A percentile compares a stretch with the other conserved stretches of the same genome.
These are phyloP conservation scores for Chrosomus eos DNA, from an alignment of 2,797 vertebrate species.

Conservation along the genomic window DNA sequence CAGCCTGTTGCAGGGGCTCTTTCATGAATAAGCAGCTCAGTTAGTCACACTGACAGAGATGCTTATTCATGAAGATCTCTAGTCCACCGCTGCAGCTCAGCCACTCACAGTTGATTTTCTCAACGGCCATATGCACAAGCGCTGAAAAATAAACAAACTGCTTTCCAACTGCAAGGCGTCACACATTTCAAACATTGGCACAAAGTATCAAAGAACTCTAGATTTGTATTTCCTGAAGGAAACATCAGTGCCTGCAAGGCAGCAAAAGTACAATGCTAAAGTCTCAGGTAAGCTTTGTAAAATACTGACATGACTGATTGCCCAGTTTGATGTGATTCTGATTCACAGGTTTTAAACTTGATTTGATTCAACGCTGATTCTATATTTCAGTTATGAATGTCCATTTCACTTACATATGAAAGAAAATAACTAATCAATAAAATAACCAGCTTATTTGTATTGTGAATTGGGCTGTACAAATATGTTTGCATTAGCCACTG, in stretches of 20 bases:
- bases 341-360: not conserved
- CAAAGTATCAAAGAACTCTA: slow-evolving; percentile 11
- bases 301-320: not conserved
- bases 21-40: slow-evolving; percentile 65
- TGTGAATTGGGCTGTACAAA: not conserved
- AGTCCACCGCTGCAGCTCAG: slow-evolving; percentile 35
- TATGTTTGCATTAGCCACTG: not conserved
- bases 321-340: not conserved
- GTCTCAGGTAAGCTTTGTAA: not conserved
- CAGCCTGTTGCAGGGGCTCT: slow-evolving; percentile 43
- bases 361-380: not conserved
- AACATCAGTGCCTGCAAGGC: not conserved
- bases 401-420: not conserved
- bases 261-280: not conserved
- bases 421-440: not conserved
- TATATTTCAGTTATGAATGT: not conserved
- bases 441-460: not conserved
- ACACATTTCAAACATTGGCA: slow-evolving; percentile 11
- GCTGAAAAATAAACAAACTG: slow-evolving; percentile 41
- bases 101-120: not conserved
- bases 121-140: slow-evolving; percentile 8
- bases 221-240: slow-evolving; percentile 11
- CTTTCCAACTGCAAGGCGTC: not conserved
- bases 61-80: slow-evolving; percentile 65
- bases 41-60: slow-evolving; percentile 63